Conservation (phyloP, 2,888 invertebrate genomes). For the Ephialtes manifestator region DNA sequence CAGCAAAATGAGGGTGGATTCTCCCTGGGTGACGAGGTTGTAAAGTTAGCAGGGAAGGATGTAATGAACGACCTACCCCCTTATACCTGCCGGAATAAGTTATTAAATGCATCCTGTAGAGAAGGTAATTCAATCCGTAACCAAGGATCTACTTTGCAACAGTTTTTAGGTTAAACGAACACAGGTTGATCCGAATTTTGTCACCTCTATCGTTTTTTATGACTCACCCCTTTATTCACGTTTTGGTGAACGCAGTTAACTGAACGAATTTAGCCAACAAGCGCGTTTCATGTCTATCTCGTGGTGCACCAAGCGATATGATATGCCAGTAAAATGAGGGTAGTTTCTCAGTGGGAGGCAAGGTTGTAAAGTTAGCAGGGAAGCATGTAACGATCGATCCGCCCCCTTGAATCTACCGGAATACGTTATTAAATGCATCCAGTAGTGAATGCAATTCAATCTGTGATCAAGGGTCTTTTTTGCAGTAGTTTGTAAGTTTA, state of each 20-base stretch:
- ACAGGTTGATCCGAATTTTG: too few relatives aligned
- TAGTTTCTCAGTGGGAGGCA: constrained; percentile 2
- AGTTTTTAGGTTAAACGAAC: too few relatives aligned
- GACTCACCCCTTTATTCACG: too few relatives aligned
- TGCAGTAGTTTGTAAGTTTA: too few relatives aligned
- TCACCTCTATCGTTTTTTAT: too few relatives aligned
- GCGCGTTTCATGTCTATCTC: not conserved
- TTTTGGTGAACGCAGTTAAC: not conserved
- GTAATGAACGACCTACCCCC: constrained; percentile 57
- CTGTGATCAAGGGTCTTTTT: too few relatives aligned
- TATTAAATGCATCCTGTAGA: not conserved
- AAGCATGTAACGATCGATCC: constrained; percentile 61
- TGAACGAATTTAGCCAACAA: not conserved
- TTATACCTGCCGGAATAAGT: constrained; percentile 46
- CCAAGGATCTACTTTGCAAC: too few relatives aligned
- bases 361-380: constrained; percentile 55
- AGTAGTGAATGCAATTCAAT: too few relatives aligned
- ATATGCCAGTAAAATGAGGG: not conserved
- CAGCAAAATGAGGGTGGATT: not conserved
- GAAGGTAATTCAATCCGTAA: too few relatives aligned
- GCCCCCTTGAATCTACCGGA: constrained; percentile 33
- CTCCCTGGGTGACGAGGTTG: constrained; percentile 24
- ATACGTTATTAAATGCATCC: constrained; percentile 32
- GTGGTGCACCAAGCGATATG: not conserved
- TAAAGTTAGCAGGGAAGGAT: constrained; percentile 57